phyloP scores from a whole-genome alignment of 2,888 invertebrate species.

The Platynereis dumerilii region DNA sequence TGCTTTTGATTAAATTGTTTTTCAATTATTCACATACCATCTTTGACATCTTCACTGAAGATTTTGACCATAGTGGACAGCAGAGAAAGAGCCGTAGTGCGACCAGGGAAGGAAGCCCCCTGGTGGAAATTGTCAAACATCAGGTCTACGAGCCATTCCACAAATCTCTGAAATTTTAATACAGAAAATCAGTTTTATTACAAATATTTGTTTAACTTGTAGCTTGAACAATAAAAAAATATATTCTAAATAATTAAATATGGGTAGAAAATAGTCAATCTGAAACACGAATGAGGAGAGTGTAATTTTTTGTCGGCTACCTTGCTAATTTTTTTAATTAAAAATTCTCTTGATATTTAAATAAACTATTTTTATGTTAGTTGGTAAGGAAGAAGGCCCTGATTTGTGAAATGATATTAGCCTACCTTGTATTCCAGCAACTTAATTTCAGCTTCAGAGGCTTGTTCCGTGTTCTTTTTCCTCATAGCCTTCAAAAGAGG shows the following conservation, averaged over 20 bases:
- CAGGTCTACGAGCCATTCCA: slow-evolving; percentile 43
- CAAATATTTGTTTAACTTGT: neutral
- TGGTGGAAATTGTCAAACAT: slow-evolving; percentile 48
- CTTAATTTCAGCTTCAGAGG: neutral
- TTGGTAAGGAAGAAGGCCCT: no score
- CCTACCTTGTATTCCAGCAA: slow-evolving; percentile 7
- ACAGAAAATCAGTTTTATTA: neutral
- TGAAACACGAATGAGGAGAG: no score
- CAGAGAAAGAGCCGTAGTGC: slow-evolving; percentile 48
- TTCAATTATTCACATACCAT: no score
- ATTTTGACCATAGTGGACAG: slow-evolving; percentile 39
- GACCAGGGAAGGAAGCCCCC: slow-evolving; percentile 51
- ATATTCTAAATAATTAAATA: no score
- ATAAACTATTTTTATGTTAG: no score
- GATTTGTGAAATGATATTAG: no score
- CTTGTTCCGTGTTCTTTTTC: slow-evolving; percentile 8
- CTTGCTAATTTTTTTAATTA: no score
- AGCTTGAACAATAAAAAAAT: no score
- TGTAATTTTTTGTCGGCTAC: no score
- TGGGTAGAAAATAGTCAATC: no score
- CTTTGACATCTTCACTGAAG: neutral
- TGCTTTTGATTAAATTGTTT: no score
- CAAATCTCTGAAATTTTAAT: slow-evolving; percentile 42
- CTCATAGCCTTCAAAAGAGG: slow-evolving; percentile 3
- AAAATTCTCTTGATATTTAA: no score